Conservation (phyloP, 2,113 vertebrate genomes). For the Thunnus thynnus region DNA sequence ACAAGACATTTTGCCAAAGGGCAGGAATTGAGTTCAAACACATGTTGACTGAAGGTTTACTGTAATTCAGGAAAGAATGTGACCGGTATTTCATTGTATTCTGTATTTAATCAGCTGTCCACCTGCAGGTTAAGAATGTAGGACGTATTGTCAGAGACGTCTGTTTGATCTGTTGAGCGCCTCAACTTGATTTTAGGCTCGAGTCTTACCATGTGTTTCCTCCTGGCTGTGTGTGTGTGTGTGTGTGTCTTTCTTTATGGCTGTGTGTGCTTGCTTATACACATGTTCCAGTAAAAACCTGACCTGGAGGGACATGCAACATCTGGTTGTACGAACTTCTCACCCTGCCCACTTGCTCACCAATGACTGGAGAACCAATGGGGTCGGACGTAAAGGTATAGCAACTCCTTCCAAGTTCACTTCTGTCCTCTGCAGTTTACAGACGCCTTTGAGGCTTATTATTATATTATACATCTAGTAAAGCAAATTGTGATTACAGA, state of each 20-base stretch:
- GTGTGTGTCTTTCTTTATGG: neutral
- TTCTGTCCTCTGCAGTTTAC: slow-evolving; percentile 25
- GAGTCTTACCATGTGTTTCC: slow-evolving; percentile 11
- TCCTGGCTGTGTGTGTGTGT: neutral
- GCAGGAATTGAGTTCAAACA: slow-evolving; percentile 36
- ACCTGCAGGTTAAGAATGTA: slow-evolving; percentile 38
- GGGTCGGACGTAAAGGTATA: slow-evolving; percentile 95
- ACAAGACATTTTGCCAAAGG: slow-evolving; percentile 32
- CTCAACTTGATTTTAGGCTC: slow-evolving; percentile 26
- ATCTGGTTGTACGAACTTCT: slow-evolving; percentile 95
- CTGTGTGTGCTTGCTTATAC: slow-evolving; percentile 18
- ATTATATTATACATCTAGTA: slow-evolving; percentile 19
- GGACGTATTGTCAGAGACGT: slow-evolving; percentile 9
- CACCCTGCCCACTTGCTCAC: slow-evolving; percentile 93
- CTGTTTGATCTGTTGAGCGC: slow-evolving; percentile 49
- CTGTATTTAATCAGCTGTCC: slow-evolving; percentile 50
- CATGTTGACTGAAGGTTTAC: slow-evolving; percentile 6
- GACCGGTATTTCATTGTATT: slow-evolving; percentile 22
- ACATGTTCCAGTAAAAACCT: slow-evolving; percentile 90
- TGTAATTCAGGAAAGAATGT: slow-evolving; percentile 3
- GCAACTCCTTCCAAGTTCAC: slow-evolving; percentile 10
- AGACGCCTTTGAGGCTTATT: slow-evolving; percentile 10
- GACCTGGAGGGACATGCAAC: slow-evolving; percentile 99
- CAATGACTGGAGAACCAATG: slow-evolving; percentile 95
- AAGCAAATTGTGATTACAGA: slow-evolving; percentile 17